Evolutionary conservation across 2,797 vertebrate species (phyloP), one percentile per base, ranked within the genome.

Genomic region (Hyperoplus lanceolatus): DNA sequence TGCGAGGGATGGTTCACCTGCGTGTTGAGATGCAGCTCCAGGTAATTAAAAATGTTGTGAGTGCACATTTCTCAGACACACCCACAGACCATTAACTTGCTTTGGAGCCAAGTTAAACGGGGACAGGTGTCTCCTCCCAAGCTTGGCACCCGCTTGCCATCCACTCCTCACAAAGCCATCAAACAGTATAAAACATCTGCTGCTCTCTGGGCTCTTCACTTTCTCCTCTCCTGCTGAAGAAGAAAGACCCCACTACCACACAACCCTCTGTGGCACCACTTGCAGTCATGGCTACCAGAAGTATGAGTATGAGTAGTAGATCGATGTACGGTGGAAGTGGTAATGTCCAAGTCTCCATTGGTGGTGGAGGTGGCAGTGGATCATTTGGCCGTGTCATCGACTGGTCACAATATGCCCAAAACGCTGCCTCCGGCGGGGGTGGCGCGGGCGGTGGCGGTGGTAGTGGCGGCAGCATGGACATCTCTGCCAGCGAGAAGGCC

Each of bases 401-500:
- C 89, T 90, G 0, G 89, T 87, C 3, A 57, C 7, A 9, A n/a
- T 16, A 8, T 42, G 94, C 0, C 84, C 13, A 2, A 4, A 14
- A 6, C 11, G 57, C 15, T 21, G 51, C 16, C 51, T 84, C 21
- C 29, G 51, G 16, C 4, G 29, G 29, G 29, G 51, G 51, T 8
- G 51, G n/a, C 16, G 78, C 16, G 3, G 51, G n/a, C 16, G 78
- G 88, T 0, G 73, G 73, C 8, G 93, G 81, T 11, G 83, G 90
- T 8, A 83, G 89, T 1, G 38, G 18, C 7, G 82, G 70, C 6
- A 36, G 66, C n/a, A 15, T 81, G 9, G 77, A 86, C n/a, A 21
- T 88, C 49, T 71, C 85, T 0, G n/a, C 43, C 78, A 94, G 90
- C 0, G 89, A 95, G 64, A 95, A 95, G 83, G 88, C 92, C 84